Evolutionary conservation across 1,140 invertebrate species (phyloP).

Genomic region (Drosophila navojoa): DNA sequence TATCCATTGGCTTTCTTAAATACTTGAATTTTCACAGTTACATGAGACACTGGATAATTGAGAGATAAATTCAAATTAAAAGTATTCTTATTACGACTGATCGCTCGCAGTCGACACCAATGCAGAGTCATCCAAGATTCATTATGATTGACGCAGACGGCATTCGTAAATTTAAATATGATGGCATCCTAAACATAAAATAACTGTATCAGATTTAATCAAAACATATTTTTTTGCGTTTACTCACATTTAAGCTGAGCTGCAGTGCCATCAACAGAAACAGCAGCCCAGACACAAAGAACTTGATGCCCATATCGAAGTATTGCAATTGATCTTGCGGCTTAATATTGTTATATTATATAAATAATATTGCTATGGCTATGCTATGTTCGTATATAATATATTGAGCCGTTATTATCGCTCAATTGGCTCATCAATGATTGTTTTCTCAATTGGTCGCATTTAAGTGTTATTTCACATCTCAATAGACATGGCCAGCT

Average conservation of each 20-base stretch:
- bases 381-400: too few relatives aligned
- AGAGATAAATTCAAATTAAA: conserved; percentile 19
- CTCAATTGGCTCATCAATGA: too few relatives aligned
- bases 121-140: conserved; percentile 26
- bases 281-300: background rate
- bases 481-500: too few relatives aligned
- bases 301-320: background rate
- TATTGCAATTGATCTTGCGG: too few relatives aligned
- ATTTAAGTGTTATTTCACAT: too few relatives aligned
- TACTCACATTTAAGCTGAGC: background rate
- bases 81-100: conserved; percentile 17
- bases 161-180: conserved; percentile 31
- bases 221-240: background rate
- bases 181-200: background rate
- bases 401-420: too few relatives aligned
- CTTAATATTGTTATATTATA: too few relatives aligned
- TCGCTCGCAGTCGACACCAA: conserved; percentile 21
- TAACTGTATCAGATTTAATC: background rate
- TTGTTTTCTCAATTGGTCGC: too few relatives aligned
- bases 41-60: background rate
- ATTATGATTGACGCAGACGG: conserved; percentile 25
- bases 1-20: conserved; percentile 38
- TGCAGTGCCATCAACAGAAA: background rate
- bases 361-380: too few relatives aligned
- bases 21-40: background rate